Base-by-base conservation (phyloP, 2,113 vertebrate genomes). In the Lathamus discolor region DNA sequence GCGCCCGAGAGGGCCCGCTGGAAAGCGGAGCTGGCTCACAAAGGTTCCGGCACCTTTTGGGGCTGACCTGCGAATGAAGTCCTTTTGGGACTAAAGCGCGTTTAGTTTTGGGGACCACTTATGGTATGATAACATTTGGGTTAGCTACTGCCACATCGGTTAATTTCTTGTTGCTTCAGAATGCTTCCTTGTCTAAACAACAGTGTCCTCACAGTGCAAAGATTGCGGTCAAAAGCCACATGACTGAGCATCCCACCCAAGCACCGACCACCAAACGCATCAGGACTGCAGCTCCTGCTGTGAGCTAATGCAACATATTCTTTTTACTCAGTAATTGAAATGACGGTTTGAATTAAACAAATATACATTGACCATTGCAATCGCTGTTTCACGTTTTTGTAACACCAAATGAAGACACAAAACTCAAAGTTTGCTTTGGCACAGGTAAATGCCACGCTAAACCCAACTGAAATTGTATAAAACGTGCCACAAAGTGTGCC, bases 311-410 rank as follows among this genome's bases (percentile, higher is more conserved):
- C 55, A 6, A 7, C 13, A 0, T 10, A 11, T 7, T 11, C 29
- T 23, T 52, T 17, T 39, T 5, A 15, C 23, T 62, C 44, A 2
- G 5, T 2, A 11, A 10, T 3, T 4, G 27, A 35, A 52, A 44
- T 0, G 8, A 9, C 46, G 8, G 11, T 19, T 72, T 59, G 63
- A 41, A 78, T 41, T 35, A 67, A 86, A 73, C 44, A 79, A 46
- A 70, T 1, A 16, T 0, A 18, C 35, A 0, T 1, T 6, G 14
- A 13, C 11, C 7, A 0, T 3, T 31, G 7, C 44, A 17, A 15
- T 39, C 55, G 59, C 80, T 11, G 17, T 2, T 17, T 33, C 35
- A 4, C 59, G 68, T 14, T 61, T 63, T 28, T 76, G 73, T 28
- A 1, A 24, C 29, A 3, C 22, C 22, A 27, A 52, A 16, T 0